Evolutionary conservation across 2,888 invertebrate genomes (phyloP).

Genomic region (Drosophila antonietae): DNA sequence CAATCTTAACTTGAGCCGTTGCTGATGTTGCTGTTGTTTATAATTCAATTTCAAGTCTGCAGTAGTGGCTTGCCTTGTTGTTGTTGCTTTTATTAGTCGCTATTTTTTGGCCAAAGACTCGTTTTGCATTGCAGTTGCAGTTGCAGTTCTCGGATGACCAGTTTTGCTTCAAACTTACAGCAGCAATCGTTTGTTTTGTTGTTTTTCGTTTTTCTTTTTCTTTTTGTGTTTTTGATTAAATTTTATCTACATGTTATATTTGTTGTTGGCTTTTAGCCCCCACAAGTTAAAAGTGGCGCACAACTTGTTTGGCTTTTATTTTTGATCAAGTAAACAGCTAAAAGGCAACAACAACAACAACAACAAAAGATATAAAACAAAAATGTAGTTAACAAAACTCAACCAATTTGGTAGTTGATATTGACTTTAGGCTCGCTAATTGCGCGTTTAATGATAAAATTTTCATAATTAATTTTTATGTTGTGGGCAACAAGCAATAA

Average conservation of each 20-base stretch:
- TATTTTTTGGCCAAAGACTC: constrained; percentile 58
- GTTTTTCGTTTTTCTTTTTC: constrained; percentile 1
- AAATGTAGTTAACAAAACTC: constrained; percentile 10
- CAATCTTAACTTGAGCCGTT: constrained; percentile 46
- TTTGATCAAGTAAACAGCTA: constrained; percentile 50
- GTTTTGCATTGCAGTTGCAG: constrained; percentile 59
- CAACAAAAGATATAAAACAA: constrained; percentile 7
- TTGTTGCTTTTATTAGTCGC: constrained; percentile 28
- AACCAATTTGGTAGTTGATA: constrained; percentile 70
- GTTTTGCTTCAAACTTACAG: constrained; percentile 53
- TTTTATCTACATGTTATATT: constrained; percentile 32
- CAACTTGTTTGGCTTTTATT: constrained; percentile 53
- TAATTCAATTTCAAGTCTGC: constrained; percentile 49
- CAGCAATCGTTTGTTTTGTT: constrained; percentile 19
- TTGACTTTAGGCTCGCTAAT: constrained; percentile 74
- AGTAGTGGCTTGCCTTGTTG: constrained; percentile 58
- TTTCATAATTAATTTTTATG: constrained; percentile 25
- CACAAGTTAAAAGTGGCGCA: constrained; percentile 32
- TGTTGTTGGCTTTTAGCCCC: constrained; percentile 35
- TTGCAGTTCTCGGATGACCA: constrained; percentile 77
- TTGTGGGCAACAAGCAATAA: constrained; percentile 13
- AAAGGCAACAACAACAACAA: constrained; percentile 30
- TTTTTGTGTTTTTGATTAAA: not conserved
- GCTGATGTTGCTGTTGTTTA: constrained; percentile 18
- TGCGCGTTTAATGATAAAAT: constrained; percentile 52